These are phyloP conservation scores for Miichthys miiuy DNA, from an alignment of 2,797 vertebrate species.

Conservation along the genomic window DNA sequence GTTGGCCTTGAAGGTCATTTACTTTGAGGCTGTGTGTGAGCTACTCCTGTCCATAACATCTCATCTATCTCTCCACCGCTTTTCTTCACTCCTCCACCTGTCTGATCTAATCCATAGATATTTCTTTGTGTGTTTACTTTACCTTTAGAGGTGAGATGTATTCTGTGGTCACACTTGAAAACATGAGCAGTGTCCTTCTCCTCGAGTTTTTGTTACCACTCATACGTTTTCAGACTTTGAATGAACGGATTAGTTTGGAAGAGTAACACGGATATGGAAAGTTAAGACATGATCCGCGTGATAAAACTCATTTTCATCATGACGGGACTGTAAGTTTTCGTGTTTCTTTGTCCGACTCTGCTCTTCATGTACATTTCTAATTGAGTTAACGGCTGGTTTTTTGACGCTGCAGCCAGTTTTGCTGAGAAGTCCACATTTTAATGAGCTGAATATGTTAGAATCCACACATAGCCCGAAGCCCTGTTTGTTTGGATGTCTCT, in stretches of 20 bases:
- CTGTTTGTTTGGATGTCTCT: too few relatives aligned
- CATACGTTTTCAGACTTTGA: neutral
- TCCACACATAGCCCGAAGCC: too few relatives aligned
- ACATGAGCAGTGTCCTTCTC: slow-evolving; percentile 4
- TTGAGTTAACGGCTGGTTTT: too few relatives aligned
- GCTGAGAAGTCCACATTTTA: too few relatives aligned
- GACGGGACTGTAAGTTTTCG: too few relatives aligned
- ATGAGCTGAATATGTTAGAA: too few relatives aligned
- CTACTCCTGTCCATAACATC: neutral
- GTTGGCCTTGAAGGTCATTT: slow-evolving; percentile 38
- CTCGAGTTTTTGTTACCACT: slow-evolving; percentile 32
- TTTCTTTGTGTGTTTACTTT: slow-evolving; percentile 2
- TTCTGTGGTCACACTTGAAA: neutral
- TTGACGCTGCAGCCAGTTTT: too few relatives aligned
- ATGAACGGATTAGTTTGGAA: neutral
- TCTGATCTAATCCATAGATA: neutral
- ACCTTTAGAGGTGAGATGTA: neutral
- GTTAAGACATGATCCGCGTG: too few relatives aligned
- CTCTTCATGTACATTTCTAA: too few relatives aligned
- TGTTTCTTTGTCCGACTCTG: too few relatives aligned
- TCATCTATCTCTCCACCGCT: slow-evolving; percentile 24
- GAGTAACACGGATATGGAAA: too few relatives aligned
- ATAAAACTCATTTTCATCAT: too few relatives aligned
- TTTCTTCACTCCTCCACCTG: neutral
- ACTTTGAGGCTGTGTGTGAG: neutral